Evolutionary conservation across 2,888 invertebrate species (phyloP).

Genomic region (Ormyrus thymus): DNA sequence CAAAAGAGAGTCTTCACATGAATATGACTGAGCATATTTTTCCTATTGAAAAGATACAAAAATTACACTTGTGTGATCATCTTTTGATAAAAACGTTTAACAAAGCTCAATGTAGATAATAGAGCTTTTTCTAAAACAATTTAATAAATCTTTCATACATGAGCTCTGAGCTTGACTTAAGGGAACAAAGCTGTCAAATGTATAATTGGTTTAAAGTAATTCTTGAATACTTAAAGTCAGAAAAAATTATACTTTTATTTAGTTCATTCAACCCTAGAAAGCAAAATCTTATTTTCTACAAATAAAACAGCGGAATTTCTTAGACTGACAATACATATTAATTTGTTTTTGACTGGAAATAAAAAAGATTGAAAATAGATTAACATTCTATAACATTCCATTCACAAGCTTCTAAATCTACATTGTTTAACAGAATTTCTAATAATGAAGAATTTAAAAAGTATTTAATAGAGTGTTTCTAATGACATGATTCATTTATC

Average conservation of each 20-base stretch:
- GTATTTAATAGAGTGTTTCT: background rate
- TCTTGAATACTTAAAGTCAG: conserved; percentile 10
- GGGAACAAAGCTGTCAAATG: conserved; percentile 39
- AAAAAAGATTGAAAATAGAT: background rate
- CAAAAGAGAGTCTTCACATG: conserved; percentile 84
- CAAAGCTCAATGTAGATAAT: background rate
- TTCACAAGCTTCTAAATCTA: background rate
- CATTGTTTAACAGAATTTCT: background rate
- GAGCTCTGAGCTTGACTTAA: conserved; percentile 27
- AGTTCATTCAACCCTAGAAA: conserved; percentile 12
- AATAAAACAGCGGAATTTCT: conserved; percentile 8
- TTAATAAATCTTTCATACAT: conserved; percentile 27
- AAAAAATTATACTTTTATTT: conserved; percentile 23
- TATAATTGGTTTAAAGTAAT: conserved; percentile 14
- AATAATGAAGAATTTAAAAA: conserved; percentile 19
- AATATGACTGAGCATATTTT: conserved; percentile 79
- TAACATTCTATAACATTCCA: conserved; percentile 17
- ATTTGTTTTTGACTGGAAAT: background rate
- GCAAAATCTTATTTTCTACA: background rate
- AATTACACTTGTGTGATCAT: conserved; percentile 32
- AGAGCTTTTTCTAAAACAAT: conserved; percentile 13
- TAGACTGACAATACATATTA: conserved; percentile 26
- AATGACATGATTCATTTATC: conserved; percentile 13
- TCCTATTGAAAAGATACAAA: conserved; percentile 26
- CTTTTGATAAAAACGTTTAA: conserved; percentile 39